Conservation (phyloP, 2,113 vertebrate species). For the Meriones unguiculatus region DNA sequence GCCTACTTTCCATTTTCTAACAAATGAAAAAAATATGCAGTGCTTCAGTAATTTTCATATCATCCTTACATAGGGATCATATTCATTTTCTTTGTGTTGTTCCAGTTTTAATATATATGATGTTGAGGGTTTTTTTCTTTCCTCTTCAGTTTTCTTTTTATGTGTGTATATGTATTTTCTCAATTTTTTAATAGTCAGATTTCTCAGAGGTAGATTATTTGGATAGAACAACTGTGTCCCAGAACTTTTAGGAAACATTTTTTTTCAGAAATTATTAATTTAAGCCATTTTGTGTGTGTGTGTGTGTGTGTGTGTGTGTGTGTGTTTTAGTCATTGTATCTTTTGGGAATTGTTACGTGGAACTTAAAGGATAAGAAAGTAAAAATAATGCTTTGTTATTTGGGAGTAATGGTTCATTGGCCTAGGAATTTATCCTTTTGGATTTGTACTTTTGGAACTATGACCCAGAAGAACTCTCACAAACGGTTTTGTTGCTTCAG, state of each 20-base stretch:
- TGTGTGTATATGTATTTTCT: neutral
- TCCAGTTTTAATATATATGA: neutral
- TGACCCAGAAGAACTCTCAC: neutral
- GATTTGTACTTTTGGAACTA: constrained; percentile 42
- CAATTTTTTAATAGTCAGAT: neutral
- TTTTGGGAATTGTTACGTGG: neutral
- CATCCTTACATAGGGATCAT: neutral
- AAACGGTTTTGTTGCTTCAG: constrained; percentile 36
- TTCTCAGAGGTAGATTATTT: constrained; percentile 15
- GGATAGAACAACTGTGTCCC: neutral
- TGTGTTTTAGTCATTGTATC: neutral
- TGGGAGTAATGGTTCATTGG: constrained; percentile 14
- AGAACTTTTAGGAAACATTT: constrained; percentile 11
- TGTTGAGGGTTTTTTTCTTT: neutral
- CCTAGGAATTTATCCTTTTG: constrained; percentile 30
- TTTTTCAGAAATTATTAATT: neutral
- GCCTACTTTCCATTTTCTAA: neutral
- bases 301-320: neutral
- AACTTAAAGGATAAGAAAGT: constrained; percentile 9
- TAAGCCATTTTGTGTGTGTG: neutral
- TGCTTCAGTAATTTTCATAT: neutral
- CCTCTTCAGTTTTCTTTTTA: neutral
- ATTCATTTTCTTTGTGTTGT: neutral
- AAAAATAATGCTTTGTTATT: neutral
- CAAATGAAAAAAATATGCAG: neutral